phyloP scores from a whole-genome alignment of 1,140 invertebrate genomes.

The Drosophila equinoxialis region DNA sequence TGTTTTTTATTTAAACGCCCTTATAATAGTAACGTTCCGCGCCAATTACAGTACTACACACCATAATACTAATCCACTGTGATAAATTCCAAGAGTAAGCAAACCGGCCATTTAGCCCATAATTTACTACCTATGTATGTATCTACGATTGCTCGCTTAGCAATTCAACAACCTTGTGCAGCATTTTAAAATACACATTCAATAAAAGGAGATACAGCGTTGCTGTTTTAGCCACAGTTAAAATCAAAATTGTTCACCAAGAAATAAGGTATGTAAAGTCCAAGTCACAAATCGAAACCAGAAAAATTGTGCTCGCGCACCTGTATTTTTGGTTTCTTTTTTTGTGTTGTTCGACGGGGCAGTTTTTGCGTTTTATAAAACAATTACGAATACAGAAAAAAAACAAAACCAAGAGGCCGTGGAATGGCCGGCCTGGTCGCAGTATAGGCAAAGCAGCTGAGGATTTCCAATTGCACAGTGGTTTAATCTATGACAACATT shows the following conservation, averaged over 20 bases:
- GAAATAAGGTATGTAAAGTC: constrained; percentile 37
- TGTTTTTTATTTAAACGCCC: background rate
- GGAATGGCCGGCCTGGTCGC: constrained; percentile 21
- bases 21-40: background rate
- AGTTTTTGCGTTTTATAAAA: constrained; percentile 73
- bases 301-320: constrained; percentile 61
- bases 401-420: constrained; percentile 44
- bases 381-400: constrained; percentile 67
- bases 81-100: constrained; percentile 10
- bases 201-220: constrained; percentile 20
- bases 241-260: constrained; percentile 70
- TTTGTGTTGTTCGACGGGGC: constrained; percentile 32
- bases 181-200: background rate
- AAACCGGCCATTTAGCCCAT: background rate
- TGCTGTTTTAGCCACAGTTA: constrained; percentile 63
- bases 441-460: too few species aligned
- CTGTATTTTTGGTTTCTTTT: constrained; percentile 51
- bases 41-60: background rate
- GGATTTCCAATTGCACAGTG: constrained; percentile 20
- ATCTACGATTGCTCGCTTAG: background rate
- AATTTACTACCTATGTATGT: too few species aligned
- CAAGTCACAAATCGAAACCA: constrained; percentile 46
- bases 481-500: background rate
- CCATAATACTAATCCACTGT: constrained; percentile 1
- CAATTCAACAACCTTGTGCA: constrained; percentile 15